Base-by-base conservation (phyloP, 2,113 vertebrate genomes). In the Carettochelys insculpta region DNA sequence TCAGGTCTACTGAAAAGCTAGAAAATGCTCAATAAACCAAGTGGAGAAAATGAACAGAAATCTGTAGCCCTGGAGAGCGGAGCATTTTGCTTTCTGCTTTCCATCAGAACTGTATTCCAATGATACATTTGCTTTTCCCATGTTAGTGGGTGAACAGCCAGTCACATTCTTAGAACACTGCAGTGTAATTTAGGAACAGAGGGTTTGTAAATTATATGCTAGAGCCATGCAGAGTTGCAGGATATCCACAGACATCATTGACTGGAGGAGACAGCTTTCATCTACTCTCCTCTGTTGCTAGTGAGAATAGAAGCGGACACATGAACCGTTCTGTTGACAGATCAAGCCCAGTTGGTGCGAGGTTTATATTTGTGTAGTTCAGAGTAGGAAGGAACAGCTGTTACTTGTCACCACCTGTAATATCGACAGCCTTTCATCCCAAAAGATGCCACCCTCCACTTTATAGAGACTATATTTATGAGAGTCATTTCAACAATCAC, bases 191-290 rank as follows among this genome's bases (percentile, higher is more conserved):
- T 5, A 41, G 9, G 34, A 78, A 13, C 14, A 9, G 3, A 47
- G 19, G 24, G 80, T 2, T 76, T 14, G 4, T 27, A 5, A n/a
- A 19, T 47, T 1, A 41, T n/a, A 41, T 3, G 22, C 31, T 1
- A 58, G 0, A 0, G 27, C 82, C 3, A 0, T 2, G 5, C 2
- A 68, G 22, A 51, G 4, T 1, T 43, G 54, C 24, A 7, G 73
- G 19, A 17, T 8, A 43, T 76, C 65, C 68, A 0, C 0, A 0
- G 4, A 1, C n/a, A 11, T 79, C 19, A 27, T 16, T 17, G 73
- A 0, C 5, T 1, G 1, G 4, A 5, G 50, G 48, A 65, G 73
- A 8, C 4, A 4, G 51, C 56, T 53, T 90, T 77, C 47, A 1
- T 77, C 86, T 75, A 22, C 61, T 22, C 77, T 68, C 43, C 1